Percentiles rank a stretch among this genome's conserved stretches.
phyloP scores from a whole-genome alignment of 2,113 vertebrate species.

The Hypanus sabinus region DNA sequence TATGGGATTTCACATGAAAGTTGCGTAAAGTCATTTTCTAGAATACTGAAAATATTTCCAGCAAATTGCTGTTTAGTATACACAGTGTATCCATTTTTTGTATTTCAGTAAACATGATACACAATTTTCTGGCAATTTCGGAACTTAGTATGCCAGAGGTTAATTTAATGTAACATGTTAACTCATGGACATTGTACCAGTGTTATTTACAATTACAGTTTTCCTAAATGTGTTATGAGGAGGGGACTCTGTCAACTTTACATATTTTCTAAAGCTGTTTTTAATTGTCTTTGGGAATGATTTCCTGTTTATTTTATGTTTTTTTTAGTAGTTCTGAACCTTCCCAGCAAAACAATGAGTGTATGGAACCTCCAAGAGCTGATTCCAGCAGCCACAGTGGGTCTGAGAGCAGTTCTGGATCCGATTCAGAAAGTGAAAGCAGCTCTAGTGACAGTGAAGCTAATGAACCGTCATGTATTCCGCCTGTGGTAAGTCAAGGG shows the following conservation, averaged over 20 bases:
- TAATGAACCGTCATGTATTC: conserved; percentile 79
- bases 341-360: conserved; percentile 80
- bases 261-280: neutral
- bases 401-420: conserved; percentile 95
- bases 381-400: conserved; percentile 95
- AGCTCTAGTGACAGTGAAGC: conserved; percentile 95
- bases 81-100: neutral
- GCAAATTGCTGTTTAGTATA: neutral
- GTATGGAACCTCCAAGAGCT: conserved; percentile 78
- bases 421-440: conserved; percentile 95
- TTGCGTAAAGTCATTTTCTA: neutral
- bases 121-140: neutral
- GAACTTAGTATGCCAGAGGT: neutral
- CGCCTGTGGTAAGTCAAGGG: conserved; percentile 72
- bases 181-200: neutral
- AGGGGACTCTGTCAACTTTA: neutral
- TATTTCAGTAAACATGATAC: neutral
- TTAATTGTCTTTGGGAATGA: neutral
- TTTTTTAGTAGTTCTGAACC: conserved; percentile 65
- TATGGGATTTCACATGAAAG: neutral
- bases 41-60: neutral
- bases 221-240: no score
- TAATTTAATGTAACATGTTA: neutral
- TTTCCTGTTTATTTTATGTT: neutral
- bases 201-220: neutral